Percentiles rank a stretch among this genome's conserved stretches.
Conservation (phyloP, 1,140 invertebrate genomes). For the Zaprionus gabonicus region DNA sequence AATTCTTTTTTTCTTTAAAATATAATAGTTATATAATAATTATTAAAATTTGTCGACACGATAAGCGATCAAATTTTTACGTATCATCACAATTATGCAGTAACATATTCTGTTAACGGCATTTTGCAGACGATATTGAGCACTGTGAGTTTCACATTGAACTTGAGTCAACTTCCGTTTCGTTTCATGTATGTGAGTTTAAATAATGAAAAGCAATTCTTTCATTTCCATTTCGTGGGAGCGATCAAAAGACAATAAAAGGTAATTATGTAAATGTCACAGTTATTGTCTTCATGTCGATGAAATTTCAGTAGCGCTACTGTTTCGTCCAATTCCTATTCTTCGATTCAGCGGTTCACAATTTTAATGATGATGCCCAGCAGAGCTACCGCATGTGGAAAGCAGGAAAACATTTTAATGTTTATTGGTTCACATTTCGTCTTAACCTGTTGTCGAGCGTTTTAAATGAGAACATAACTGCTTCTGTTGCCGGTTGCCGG, state of each 20-base stretch:
- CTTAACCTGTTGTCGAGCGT: conserved; percentile 73
- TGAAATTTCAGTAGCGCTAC: conserved; percentile 37
- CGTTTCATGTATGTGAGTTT: neutral
- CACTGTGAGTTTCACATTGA: conserved; percentile 44
- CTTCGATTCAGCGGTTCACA: conserved; percentile 17
- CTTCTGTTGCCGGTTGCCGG: conserved; percentile 58
- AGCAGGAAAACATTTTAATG: conserved; percentile 72
- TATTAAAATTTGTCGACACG: no score
- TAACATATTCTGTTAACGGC: no score
- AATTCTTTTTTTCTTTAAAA: no score
- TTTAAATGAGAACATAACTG: conserved; percentile 83
- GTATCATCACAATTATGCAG: no score
- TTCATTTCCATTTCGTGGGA: conserved; percentile 23
- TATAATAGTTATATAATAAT: no score
- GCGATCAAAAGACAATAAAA: conserved; percentile 66
- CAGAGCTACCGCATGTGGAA: conserved; percentile 20
- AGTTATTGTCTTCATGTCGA: conserved; percentile 30
- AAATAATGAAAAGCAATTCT: conserved; percentile 6
- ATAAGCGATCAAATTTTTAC: no score
- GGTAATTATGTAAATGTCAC: conserved; percentile 79
- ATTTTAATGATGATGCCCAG: conserved; percentile 52
- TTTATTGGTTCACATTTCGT: conserved; percentile 69
- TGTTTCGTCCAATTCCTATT: conserved; percentile 36
- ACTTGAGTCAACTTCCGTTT: conserved; percentile 56
- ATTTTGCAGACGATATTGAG: neutral